Percentiles rank a stretch among this genome's conserved stretches.
phyloP scores from a whole-genome alignment of 2,113 vertebrate species.

The Muscicapa adusta region DNA sequence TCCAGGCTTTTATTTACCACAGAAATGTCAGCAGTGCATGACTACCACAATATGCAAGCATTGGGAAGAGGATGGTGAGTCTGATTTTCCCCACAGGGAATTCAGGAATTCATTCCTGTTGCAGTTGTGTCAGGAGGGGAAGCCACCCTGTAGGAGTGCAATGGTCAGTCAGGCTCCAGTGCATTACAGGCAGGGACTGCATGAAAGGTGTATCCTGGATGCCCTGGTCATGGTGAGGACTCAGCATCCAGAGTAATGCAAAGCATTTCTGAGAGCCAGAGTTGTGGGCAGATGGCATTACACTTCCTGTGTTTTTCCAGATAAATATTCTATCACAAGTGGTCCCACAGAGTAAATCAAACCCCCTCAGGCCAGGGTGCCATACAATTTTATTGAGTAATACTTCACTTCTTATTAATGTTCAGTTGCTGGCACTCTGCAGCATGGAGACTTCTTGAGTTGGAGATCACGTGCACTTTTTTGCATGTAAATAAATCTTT shows the following conservation, averaged over 20 bases:
- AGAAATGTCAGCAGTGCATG: background rate
- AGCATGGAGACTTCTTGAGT: background rate
- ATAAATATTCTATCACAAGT: background rate
- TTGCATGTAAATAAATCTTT: slow-evolving; percentile 8
- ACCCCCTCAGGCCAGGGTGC: background rate
- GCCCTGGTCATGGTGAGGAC: background rate
- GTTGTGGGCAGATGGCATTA: background rate
- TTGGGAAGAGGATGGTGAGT: background rate
- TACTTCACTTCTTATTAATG: background rate
- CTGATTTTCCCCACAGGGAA: background rate
- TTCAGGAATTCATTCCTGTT: background rate
- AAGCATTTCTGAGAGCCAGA: background rate
- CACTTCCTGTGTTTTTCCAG: background rate
- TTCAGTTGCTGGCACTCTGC: background rate
- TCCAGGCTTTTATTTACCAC: background rate
- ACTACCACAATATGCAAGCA: background rate
- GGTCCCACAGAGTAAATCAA: background rate
- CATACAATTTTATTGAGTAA: background rate
- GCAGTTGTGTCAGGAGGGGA: background rate
- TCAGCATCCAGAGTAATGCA: background rate
- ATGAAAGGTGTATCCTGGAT: background rate
- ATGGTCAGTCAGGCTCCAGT: background rate
- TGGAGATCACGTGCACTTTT: background rate
- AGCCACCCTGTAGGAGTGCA: fast-evolving
- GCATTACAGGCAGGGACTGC: background rate